Evolutionary conservation across 2,888 invertebrate genomes (phyloP), one percentile per base, ranked within the genome.

Genomic region (Amaurobius ferox): DNA sequence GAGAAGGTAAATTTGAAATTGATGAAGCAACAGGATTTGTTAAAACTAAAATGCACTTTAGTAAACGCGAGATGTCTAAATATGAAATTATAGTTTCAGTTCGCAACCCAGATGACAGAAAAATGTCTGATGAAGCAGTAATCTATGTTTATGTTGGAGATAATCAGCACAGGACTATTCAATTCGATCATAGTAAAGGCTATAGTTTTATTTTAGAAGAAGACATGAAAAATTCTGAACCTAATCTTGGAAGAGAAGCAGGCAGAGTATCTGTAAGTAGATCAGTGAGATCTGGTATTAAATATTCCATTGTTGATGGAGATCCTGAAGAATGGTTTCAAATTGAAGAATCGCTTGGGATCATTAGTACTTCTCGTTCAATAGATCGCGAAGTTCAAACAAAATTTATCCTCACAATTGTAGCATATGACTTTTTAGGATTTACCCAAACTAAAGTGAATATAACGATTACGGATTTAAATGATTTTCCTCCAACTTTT

Each of bases 401-500:
- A 88, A 93, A 93, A 76, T 98, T 97, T 91, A 94, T 94, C 88
- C 92, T 98, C 35, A 94, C 94, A 89, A 93, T 98, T n/a, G 94
- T 95, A 81, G 98, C 97, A 0, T 94, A 95, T 89, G 94, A 94
- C 76, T 95, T 95, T 0, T 93, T 95, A 32, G 94, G 95, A 0
- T 96, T 95, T 91, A 96, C 95, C 5, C 94, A 95, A 90, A 95
- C 95, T 6, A 93, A 92, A 39, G 97, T 97, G 0, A 95, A 95
- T 90, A 94, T 98, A 88, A 94, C 94, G 0, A 93, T 98, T 5
- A 91, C 94, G 55, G 98, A 98, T 92, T 93, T 96, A 3, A 98
- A 98, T 91, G 98, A 98, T 91, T 97, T 98, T 91, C 94, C 95
- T 79, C 98, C 98, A 2, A 93, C 94, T 88, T 97, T 97, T 91